Conservation (phyloP, 2,113 vertebrate genomes). For the Silurus meridionalis region DNA sequence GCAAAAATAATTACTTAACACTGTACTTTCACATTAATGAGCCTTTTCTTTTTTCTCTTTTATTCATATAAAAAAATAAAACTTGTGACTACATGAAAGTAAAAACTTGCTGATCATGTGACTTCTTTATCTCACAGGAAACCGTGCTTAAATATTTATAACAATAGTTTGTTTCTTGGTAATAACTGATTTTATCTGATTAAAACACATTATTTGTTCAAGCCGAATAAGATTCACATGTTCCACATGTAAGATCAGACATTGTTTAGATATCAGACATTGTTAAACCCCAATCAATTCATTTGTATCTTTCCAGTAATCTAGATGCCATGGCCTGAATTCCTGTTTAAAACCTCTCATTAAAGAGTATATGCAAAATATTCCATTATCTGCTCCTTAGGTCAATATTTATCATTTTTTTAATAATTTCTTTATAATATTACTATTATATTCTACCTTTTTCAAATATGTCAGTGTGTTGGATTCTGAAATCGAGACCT, state of each 20-base stretch:
- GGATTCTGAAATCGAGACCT: not conserved
- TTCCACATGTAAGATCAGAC: not conserved
- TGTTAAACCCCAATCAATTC: not conserved
- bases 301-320: not conserved
- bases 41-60: not conserved
- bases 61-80: not conserved
- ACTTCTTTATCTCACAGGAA: not conserved
- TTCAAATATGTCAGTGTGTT: not conserved
- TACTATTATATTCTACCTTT: not conserved
- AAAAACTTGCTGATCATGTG: not conserved
- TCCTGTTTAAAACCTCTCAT: not conserved
- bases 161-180: not conserved
- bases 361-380: not conserved
- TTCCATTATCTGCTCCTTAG: constrained; percentile 16
- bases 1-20: not conserved
- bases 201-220: not conserved
- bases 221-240: not conserved
- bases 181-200: not conserved
- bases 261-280: not conserved
- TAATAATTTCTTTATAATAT: not conserved
- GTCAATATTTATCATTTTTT: not conserved
- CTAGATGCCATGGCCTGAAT: not conserved
- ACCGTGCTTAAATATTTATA: not conserved
- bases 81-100: not conserved
- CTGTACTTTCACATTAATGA: not conserved